Evolutionary conservation across 64 coral and sea anemone species (phyloP), one percentile per base, ranked within the genome.

Genomic region (Stichodactyla mertensii): DNA sequence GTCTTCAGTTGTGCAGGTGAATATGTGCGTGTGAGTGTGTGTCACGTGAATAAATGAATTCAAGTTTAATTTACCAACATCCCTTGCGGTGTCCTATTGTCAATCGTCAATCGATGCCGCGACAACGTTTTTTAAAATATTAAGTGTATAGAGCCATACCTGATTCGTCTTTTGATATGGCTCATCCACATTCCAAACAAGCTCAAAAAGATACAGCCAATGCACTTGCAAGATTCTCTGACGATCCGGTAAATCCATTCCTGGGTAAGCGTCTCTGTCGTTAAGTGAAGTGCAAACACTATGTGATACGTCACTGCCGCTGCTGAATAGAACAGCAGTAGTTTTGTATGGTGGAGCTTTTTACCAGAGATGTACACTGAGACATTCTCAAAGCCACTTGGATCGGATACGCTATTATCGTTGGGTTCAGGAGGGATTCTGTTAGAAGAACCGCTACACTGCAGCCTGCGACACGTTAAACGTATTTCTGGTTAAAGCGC

Each of bases 271-370:
- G 12, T 4, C 11, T 86, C 78, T 13, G 52, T 91, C 0, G 22
- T 13, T 28, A 93, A 28, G 53, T 90, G 83, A 74, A 90, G 24
- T 19, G 92, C 84, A 18, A 89, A 80, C 26, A 90, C 83, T 15
- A 83, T 90, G 57, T 93, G 92, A 36, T 89, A 93, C 18, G 88
- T 93, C 1, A 93, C 79, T 10, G 88, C 92, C 27, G 57, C 79
- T 10, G 87, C 85, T 18, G 92, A 87, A 51, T 93, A 93, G 51
- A 93, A 93, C 62, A 93, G 55, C 52, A 90, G 52, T n/a, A 93
- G 83, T 56, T 83, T 84, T 26, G 89, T 18, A 87, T 93, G 88
- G 14, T 27, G 56, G 64, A 93, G 54, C 54, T 64, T 82, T 6
- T 78, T 64, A 18, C 84, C 92, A 52, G 92, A 66, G 53, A 93